phyloP scores from a whole-genome alignment of 2,888 invertebrate genomes.

The Diogma glabrata region DNA sequence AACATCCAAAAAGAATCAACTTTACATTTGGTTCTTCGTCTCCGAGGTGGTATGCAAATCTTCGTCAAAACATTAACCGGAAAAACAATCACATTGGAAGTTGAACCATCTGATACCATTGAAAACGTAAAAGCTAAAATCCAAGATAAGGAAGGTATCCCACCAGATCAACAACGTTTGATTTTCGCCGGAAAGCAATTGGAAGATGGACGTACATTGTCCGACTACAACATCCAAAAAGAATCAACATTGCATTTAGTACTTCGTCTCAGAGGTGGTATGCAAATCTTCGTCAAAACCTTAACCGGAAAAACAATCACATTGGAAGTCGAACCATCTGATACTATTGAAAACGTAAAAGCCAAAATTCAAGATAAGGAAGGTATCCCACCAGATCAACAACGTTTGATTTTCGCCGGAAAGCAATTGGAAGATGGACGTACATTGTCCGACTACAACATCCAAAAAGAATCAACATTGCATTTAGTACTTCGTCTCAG shows the following conservation, averaged over 20 bases:
- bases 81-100: conserved; percentile 90
- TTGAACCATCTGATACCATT: conserved; percentile 85
- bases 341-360: conserved; percentile 92
- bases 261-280: conserved; percentile 84
- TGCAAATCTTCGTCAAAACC: conserved; percentile 97
- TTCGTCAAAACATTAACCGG: conserved; percentile 92
- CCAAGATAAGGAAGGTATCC: conserved; percentile 82
- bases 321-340: conserved; percentile 83
- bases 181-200: conserved; percentile 94
- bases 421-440: conserved; percentile 92
- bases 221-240: conserved; percentile 92
- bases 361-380: conserved; percentile 87
- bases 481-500: conserved; percentile 89
- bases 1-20: conserved; percentile 94
- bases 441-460: conserved; percentile 84
- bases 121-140: conserved; percentile 93
- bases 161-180: conserved; percentile 75
- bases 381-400: conserved; percentile 84
- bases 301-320: conserved; percentile 89
- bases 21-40: conserved; percentile 84
- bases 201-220: conserved; percentile 87
- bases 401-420: conserved; percentile 83
- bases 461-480: conserved; percentile 90
- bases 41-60: conserved; percentile 96
- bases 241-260: conserved; percentile 85